These are phyloP conservation scores for Apeira syringaria DNA, from an alignment of 2,888 invertebrate genomes.

Conservation along the genomic window DNA sequence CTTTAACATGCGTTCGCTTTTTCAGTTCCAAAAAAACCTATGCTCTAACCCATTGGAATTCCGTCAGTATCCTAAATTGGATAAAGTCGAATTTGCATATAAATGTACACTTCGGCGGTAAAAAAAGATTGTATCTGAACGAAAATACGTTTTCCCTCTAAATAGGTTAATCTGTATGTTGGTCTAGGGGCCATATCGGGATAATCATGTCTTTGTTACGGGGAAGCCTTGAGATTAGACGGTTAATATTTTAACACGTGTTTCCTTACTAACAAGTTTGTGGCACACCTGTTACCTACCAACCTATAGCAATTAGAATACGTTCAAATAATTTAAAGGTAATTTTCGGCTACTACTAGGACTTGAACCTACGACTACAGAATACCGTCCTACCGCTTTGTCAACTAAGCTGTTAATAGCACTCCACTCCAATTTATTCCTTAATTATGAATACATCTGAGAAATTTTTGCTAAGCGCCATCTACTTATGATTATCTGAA, in stretches of 20 bases:
- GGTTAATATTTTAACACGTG: conserved; percentile 4
- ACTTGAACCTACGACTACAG: no score
- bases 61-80: conserved; percentile 30
- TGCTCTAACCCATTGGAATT: conserved; percentile 25
- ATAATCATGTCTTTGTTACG: conserved; percentile 19
- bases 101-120: conserved; percentile 29
- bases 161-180: conserved; percentile 33
- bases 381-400: no score
- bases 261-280: background rate
- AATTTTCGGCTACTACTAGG: no score
- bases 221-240: conserved; percentile 1
- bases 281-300: background rate
- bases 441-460: no score
- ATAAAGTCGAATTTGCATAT: conserved; percentile 31
- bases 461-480: no score
- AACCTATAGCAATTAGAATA: no score
- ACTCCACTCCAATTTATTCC: no score
- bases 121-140: conserved; percentile 37
- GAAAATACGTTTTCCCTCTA: conserved; percentile 34
- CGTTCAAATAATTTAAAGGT: no score
- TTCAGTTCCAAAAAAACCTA: conserved; percentile 10
- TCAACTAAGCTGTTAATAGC: no score
- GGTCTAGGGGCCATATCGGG: conserved; percentile 28
- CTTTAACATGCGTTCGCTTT: conserved; percentile 22
- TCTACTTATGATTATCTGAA: no score